Conservation (phyloP, 2,888 invertebrate genomes). For the Perizoma affinitatum region DNA sequence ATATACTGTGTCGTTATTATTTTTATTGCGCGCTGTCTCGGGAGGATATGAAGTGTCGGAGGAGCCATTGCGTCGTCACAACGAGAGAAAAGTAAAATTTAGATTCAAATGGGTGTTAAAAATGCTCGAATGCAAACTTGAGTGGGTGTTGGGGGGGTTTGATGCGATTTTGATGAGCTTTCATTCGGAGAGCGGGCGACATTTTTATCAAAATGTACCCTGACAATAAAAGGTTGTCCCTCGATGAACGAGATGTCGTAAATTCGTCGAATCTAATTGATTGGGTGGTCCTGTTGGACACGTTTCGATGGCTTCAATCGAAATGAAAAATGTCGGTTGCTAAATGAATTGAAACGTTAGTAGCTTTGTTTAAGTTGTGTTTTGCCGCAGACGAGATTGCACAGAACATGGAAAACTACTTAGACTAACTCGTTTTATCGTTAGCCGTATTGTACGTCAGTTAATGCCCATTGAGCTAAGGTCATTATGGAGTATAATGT, state of each 20-base stretch:
- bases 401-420: constrained; percentile 79
- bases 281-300: constrained; percentile 48
- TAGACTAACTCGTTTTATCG: constrained; percentile 77
- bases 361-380: constrained; percentile 48
- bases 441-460: constrained; percentile 71
- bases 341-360: constrained; percentile 51
- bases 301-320: constrained; percentile 48
- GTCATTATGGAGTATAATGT: constrained; percentile 52
- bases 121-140: constrained; percentile 59
- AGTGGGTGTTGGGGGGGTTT: constrained; percentile 62
- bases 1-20: constrained; percentile 57
- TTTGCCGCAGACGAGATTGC: constrained; percentile 58
- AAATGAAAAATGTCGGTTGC: constrained; percentile 48
- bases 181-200: constrained; percentile 48
- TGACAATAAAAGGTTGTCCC: constrained; percentile 53
- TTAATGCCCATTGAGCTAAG: constrained; percentile 58
- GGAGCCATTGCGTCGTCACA: constrained; percentile 50
- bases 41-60: constrained; percentile 57
- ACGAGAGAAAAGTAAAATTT: constrained; percentile 65
- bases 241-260: constrained; percentile 61
- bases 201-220: constrained; percentile 68
- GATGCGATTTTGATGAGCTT: constrained; percentile 76
- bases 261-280: constrained; percentile 62
- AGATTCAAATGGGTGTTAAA: constrained; percentile 73
- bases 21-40: constrained; percentile 59